These are phyloP conservation scores for Cynaeus angustus DNA, from an alignment of 2,888 invertebrate genomes.

Conservation along the genomic window DNA sequence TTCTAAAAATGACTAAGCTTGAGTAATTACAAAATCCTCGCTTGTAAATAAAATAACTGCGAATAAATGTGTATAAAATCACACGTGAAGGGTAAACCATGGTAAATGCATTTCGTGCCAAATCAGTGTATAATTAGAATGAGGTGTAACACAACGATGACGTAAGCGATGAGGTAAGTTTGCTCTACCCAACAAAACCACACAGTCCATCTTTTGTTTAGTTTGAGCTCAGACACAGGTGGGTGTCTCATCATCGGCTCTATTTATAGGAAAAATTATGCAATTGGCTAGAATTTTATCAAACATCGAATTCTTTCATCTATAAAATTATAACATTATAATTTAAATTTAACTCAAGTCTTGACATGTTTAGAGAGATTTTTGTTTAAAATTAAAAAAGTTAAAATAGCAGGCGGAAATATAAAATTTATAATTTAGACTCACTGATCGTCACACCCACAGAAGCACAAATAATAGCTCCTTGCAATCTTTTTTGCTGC, in stretches of 20 bases:
- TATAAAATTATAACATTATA: background rate
- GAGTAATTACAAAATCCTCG: too few species aligned
- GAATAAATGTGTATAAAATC: conserved; percentile 3
- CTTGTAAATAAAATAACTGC: too few species aligned
- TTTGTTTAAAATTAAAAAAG: too few species aligned
- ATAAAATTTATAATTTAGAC: too few species aligned
- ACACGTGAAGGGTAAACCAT: conserved; percentile 30
- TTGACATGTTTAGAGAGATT: too few species aligned
- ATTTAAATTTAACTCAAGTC: too few species aligned
- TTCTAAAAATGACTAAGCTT: too few species aligned
- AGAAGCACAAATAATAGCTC: too few species aligned
- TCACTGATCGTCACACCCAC: too few species aligned
- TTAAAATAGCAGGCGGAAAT: too few species aligned
- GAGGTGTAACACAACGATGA: conserved; percentile 52
- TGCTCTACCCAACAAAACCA: conserved; percentile 33
- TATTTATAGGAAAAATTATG: conserved; percentile 44
- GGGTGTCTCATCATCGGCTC: conserved; percentile 24
- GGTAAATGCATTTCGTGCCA: conserved; percentile 38
- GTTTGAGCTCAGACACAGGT: conserved; percentile 39
- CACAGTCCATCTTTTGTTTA: conserved; percentile 45
- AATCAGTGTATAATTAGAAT: conserved; percentile 46
- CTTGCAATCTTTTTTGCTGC: too few species aligned
- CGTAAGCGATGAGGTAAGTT: conserved; percentile 52
- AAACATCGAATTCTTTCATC: conserved; percentile 6
- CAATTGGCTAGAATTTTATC: conserved; percentile 21